phyloP scores from a whole-genome alignment of 2,888 invertebrate genomes.

The Caenorhabditis sp. region DNA sequence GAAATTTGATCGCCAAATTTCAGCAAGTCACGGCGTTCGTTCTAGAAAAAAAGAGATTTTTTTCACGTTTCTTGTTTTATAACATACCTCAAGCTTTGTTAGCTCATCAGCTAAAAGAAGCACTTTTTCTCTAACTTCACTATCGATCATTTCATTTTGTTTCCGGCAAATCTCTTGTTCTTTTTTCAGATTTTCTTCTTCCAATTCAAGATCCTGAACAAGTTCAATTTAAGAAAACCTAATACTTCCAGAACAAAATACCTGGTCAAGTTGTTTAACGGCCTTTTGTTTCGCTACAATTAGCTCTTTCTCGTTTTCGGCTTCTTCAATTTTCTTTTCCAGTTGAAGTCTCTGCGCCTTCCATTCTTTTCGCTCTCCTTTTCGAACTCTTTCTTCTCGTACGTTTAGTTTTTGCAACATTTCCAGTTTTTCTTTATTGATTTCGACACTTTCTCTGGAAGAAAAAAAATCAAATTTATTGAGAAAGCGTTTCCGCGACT shows the following conservation, averaged over 20 bases:
- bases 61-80: not conserved
- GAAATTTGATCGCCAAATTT: not conserved
- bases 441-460: not conserved
- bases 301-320: not conserved
- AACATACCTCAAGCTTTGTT: not conserved
- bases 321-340: not conserved
- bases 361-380: constrained; percentile 1
- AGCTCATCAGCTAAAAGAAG: not conserved
- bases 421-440: not conserved
- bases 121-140: not conserved
- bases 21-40: not conserved
- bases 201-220: not conserved
- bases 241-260: too few relatives aligned
- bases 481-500: not conserved
- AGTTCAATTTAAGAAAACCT: too few relatives aligned
- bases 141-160: not conserved
- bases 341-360: not conserved
- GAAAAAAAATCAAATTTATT: too few relatives aligned
- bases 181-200: not conserved
- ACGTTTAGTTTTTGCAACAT: not conserved
- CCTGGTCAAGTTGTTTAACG: not conserved
- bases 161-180: not conserved
- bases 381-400: constrained; percentile 5
- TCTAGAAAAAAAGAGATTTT: not conserved
- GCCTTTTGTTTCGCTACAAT: not conserved